Evolutionary conservation across 2,113 vertebrate genomes (phyloP).

Genomic region (Chrysemys picta): DNA sequence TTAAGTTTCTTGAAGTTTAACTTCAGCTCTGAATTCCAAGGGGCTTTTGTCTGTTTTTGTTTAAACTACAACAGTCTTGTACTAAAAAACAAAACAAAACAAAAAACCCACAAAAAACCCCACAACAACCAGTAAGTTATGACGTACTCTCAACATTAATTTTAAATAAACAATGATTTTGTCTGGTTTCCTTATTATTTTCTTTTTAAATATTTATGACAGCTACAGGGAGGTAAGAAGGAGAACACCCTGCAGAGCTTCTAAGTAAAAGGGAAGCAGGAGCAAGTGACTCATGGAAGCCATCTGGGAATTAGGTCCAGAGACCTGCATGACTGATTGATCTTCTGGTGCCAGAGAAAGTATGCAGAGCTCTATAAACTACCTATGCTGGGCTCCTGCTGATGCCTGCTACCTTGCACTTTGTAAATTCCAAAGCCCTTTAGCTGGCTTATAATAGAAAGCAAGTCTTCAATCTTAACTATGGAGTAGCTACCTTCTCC

Average conservation of each 20-base stretch:
- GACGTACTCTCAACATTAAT: neutral
- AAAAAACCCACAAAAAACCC: too few relatives aligned
- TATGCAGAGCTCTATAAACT: neutral
- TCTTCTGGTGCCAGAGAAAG: neutral
- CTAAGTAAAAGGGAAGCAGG: neutral
- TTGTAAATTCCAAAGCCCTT: neutral
- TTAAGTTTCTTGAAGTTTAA: neutral
- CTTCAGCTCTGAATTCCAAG: neutral
- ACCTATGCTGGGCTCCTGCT: neutral
- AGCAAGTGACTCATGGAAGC: neutral
- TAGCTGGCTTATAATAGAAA: neutral
- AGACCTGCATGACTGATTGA: neutral
- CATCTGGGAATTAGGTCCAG: neutral
- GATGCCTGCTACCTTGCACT: neutral
- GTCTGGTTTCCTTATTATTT: neutral
- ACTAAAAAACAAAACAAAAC: too few relatives aligned
- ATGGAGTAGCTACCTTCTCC: too few relatives aligned
- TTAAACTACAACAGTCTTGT: neutral
- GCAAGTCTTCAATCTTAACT: neutral
- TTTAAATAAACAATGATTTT: neutral
- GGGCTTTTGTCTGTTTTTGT: too few relatives aligned
- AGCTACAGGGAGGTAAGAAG: neutral
- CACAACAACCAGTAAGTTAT: neutral
- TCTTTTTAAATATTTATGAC: neutral
- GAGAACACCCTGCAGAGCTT: neutral